These are phyloP conservation scores for Pluvianellus socialis DNA, from an alignment of 2,113 vertebrate species.

Conservation along the genomic window DNA sequence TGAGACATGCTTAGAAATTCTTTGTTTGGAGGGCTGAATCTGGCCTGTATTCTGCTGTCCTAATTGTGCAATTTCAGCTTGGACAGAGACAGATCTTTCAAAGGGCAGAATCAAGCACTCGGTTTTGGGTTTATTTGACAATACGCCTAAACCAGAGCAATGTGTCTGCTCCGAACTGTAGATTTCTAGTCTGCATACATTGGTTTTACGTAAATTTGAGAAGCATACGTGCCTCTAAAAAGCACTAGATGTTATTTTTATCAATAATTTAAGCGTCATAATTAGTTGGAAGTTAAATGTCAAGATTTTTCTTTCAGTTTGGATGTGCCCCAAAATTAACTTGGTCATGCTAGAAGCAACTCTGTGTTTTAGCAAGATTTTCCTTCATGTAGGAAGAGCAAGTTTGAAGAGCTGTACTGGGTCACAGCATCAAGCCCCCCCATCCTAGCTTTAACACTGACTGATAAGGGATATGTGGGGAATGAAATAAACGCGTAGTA, in stretches of 20 bases:
- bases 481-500: neutral
- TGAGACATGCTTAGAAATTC: neutral
- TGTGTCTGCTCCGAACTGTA: neutral
- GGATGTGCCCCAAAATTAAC: constrained; percentile 20
- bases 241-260: constrained; percentile 19
- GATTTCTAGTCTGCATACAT: neutral
- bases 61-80: constrained; percentile 53
- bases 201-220: constrained; percentile 17
- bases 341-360: constrained; percentile 45
- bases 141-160: neutral
- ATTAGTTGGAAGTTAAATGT: constrained; percentile 57
- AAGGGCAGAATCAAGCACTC: neutral
- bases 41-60: constrained; percentile 27
- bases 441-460: neutral
- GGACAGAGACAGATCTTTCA: neutral
- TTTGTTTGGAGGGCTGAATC: constrained; percentile 44
- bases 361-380: neutral
- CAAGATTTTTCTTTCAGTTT: constrained; percentile 26
- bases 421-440: neutral
- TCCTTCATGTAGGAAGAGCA: neutral
- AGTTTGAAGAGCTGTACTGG: neutral
- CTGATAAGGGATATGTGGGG: neutral
- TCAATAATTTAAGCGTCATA: constrained; percentile 3
- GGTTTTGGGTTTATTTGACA: neutral
- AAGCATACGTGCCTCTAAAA: neutral